Evolutionary conservation across 1,140 invertebrate genomes (phyloP), one percentile per base, ranked within the genome.

Genomic region (Platorchestia sp.): DNA sequence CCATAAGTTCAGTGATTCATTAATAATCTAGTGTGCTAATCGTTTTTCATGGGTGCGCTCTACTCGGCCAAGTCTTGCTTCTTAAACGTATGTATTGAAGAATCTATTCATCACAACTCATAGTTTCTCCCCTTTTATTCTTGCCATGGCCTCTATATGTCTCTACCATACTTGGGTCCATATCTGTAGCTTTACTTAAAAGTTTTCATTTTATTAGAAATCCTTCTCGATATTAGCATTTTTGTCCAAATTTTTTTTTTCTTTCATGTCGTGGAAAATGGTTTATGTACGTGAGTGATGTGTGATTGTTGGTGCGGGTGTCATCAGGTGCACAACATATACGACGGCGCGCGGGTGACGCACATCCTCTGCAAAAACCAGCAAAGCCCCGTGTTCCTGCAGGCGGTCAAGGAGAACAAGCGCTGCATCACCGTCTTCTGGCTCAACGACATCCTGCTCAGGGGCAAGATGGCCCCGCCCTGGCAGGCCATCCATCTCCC

Each of bases 401-500:
- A 98, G 97, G 98, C 98, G 0, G 97, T 98, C 36, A 97, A 98
- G 45, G 98, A 99, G 97, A 98, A 98, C 5, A 98, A 98, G 97
- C 98, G 99, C 44, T 98, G 99, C 97, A 98, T 99, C 10, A 99
- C 99, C 14, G 98, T 99, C 22, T 98, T 98, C 97, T 99, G 99
- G 99, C 97, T 99, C 36, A 99, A 98, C 96, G 99, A 99, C 97
- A 98, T 99, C 45, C 98, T 99, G 95, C 97, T 98, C 0, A 98
- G 98, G 95, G 98, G 99, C 96, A 98, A 98, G 97, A 98, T 99
- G 96, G 97, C 98, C 95, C 99, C 99, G 0, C 99, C 99, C 0
- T 99, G 98, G 98, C 98, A 99, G 96, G 98, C 99, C 6, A 97
- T 99, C 53, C 99, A 99, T 97, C 97, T 99, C 96, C 99, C 99